These are phyloP conservation scores for Entomyzon cyanotis DNA, from an alignment of 2,113 vertebrate genomes.

Conservation along the genomic window DNA sequence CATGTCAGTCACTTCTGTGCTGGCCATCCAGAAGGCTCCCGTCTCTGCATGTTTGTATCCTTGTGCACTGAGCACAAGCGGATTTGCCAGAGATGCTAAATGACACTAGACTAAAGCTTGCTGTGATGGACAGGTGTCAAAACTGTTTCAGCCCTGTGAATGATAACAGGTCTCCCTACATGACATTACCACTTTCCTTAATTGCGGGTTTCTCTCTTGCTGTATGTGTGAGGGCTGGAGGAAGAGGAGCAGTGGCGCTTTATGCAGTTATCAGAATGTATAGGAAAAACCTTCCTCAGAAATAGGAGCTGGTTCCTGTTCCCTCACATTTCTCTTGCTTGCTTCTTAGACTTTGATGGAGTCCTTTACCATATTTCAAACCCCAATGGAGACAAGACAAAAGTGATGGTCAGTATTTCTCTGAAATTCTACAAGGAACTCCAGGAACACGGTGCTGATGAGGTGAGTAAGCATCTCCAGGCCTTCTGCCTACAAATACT, in stretches of 20 bases:
- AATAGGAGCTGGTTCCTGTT: not conserved
- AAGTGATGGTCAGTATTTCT: constrained; percentile 99
- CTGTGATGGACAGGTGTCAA: not conserved
- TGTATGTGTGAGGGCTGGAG: not conserved
- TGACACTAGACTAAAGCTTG: not conserved
- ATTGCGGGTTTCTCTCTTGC: not conserved
- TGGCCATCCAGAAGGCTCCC: not conserved
- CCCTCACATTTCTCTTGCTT: not conserved
- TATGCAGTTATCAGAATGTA: not conserved
- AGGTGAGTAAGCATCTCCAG: constrained; percentile 76
- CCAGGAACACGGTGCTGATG: constrained; percentile 94
- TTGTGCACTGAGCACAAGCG: not conserved
- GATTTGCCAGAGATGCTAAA: not conserved
- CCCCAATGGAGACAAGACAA: constrained; percentile 96
- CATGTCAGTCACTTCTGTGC: not conserved
- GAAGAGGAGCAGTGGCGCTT: not conserved
- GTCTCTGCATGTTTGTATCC: not conserved
- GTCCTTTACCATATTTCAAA: constrained; percentile 99
- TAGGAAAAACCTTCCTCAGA: not conserved
- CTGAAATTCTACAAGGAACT: constrained; percentile 99
- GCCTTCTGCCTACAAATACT: not conserved
- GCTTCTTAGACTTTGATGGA: constrained; percentile 92
- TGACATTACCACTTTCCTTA: not conserved
- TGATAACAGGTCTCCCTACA: not conserved
- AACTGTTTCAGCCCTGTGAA: not conserved